A percentile compares a stretch with the other conserved stretches of the same genome.
phyloP scores from a whole-genome alignment of 2,113 vertebrate species.

The Pteruthius melanotis region DNA sequence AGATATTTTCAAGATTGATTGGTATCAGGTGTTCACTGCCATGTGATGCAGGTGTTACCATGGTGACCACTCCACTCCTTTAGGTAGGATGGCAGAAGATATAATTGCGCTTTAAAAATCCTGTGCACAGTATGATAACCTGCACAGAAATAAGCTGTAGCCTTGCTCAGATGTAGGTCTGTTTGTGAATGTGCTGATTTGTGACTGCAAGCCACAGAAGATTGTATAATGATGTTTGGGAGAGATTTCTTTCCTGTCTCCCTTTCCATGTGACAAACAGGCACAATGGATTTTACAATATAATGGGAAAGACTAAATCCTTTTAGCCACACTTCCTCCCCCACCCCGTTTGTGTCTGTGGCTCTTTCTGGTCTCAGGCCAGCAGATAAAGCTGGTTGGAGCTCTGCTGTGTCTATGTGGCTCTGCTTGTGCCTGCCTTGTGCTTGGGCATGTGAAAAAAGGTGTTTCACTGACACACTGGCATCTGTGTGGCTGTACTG shows the following conservation, averaged over 20 bases:
- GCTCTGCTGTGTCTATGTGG: background rate
- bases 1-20: conserved; percentile 34
- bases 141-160: background rate
- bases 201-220: background rate
- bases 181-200: background rate
- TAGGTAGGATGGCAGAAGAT: background rate
- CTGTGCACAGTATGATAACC: background rate
- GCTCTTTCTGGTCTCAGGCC: background rate
- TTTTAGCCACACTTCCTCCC: background rate
- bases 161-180: background rate
- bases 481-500: background rate
- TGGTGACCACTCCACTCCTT: conserved; percentile 42
- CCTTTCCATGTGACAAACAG: background rate
- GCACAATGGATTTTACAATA: background rate
- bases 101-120: conserved; percentile 8
- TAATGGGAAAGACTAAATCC: background rate
- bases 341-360: background rate
- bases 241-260: background rate
- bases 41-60: conserved; percentile 19
- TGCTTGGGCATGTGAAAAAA: background rate
- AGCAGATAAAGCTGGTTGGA: rapidly evolving
- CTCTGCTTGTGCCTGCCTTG: background rate
- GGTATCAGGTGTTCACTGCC: conserved; percentile 4
- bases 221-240: background rate
- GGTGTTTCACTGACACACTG: background rate